Evolutionary conservation across 1,140 invertebrate species (phyloP), one percentile per base, ranked within the genome.

Genomic region (Glomeris maerens): DNA sequence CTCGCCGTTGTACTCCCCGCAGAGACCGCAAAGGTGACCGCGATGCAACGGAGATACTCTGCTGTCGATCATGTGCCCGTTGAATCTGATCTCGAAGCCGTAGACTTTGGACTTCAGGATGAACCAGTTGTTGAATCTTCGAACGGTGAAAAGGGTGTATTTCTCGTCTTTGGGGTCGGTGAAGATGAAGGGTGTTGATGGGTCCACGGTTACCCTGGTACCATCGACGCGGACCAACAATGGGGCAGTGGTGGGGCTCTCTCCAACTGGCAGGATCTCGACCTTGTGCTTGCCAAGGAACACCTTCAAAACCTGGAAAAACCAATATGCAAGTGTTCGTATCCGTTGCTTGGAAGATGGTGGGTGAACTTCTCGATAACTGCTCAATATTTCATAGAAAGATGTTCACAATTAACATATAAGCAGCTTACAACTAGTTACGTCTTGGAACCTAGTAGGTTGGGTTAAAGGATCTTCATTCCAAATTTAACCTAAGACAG

Each of bases 1-100:
- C 45, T 60, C 57, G 5, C 57, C 53, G 28, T 60, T 47, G 44
- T 47, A 58, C 36, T 57, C 49, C 29, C 59, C 58, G 49, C 59
- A 60, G 4, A 60, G 14, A 40, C 59, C 59, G 49, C 51, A 54
- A 2, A 52, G 41, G 20, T 53, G 38, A 3, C 59, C 59, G 20
- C 53, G 52, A 7, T 42, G 20, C 17, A 17, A 36, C 10, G 31
- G 10, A 17, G 17, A 21, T 42, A 42, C 40, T 21, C 25, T 21
- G 20, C 20, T 4, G 5, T 42, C 20, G 25, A 42, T 5, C 5
- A 42, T 21, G 5, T 42, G 10, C 5, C 40, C 40, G 25, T 21
- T 17, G 40, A 7, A 42, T 10, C 5, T 42, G 10, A 42, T 4
- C 5, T 5, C 4, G 5, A 42, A 4, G 20, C 20, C 20, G 25